Base-by-base conservation (phyloP, 2,113 vertebrate species). In the Mastomys coucha region DNA sequence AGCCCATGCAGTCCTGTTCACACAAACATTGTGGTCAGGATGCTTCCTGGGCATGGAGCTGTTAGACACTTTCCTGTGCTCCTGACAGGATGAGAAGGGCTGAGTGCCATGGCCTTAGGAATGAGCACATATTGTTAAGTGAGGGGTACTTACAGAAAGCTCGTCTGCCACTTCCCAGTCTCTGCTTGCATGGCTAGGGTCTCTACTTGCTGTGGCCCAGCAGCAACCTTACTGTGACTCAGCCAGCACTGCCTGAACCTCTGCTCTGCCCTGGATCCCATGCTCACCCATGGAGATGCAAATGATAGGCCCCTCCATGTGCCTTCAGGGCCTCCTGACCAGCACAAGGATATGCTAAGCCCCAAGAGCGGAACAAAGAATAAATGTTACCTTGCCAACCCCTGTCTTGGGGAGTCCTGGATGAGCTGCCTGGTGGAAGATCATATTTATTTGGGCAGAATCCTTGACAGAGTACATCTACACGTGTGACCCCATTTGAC, bases 1-100 rank as follows among this genome's bases (percentile, higher is more conserved):
- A 20, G 39, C 60, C 6, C 39, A 31, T 26, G 4, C 16, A 3
- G 28, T 80, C 14, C 24, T 7, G 78, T 9, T 87, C 53, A 33
- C 2, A 2, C 6, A 33, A 60, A 81, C 3, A 8, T 1, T 22
- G 39, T 67, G 0, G 6, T 8, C 4, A 0, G 0, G 13, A 14
- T 5, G 14, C 13, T 58, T 53, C 36, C 80, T 24, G 11, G 39
- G 10, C 4, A 26, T 45, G 63, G 26, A 7, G 31, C 82, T 69
- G 26, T 24, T 33, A 20, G 5, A 39, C 1, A 14, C 33, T 42
- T 33, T 2, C 10, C 45, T 67, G 49, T 60, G 56, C 73, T 67
- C 49, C 56, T 33, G 49, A 75, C 67, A 78, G 51, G n/a, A 16
- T 19, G 33, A 65, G 28, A 24, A n/a, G 65, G 19, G 12, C 42